Conservation (phyloP, 1,140 invertebrate genomes). For the Phortica variegata region DNA sequence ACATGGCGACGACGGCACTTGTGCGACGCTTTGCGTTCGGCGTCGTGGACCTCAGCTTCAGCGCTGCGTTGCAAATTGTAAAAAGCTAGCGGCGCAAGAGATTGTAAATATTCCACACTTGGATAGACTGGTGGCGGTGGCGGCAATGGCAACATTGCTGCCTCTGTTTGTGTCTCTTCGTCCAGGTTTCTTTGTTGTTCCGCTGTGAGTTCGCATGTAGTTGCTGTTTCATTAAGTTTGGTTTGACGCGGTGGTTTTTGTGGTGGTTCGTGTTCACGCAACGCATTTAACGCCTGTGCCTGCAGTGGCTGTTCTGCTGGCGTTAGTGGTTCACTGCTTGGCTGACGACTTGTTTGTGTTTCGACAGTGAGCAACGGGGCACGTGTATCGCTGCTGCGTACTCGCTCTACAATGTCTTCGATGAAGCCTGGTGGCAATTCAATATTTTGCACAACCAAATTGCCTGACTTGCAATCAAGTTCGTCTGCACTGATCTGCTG, state of each 20-base stretch:
- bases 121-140: slow-evolving; percentile 59
- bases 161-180: slow-evolving; percentile 52
- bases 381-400: slow-evolving; percentile 36
- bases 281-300: neutral
- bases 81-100: slow-evolving; percentile 51
- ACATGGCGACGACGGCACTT: slow-evolving; percentile 45
- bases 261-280: slow-evolving; percentile 22
- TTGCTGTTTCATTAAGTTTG: slow-evolving; percentile 39
- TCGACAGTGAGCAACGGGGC: slow-evolving; percentile 30
- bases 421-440: slow-evolving; percentile 66
- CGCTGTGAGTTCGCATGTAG: slow-evolving; percentile 9
- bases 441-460: slow-evolving; percentile 65
- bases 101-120: slow-evolving; percentile 62
- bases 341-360: slow-evolving; percentile 45
- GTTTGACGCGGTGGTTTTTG: slow-evolving; percentile 43
- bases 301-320: too few relatives aligned
- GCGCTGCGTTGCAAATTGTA: slow-evolving; percentile 56
- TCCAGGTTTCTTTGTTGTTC: slow-evolving; percentile 27
- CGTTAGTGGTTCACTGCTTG: slow-evolving; percentile 36
- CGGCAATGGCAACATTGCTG: slow-evolving; percentile 62
- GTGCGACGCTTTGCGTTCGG: slow-evolving; percentile 38
- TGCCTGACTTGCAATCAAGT: slow-evolving; percentile 62
- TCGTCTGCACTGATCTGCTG: slow-evolving; percentile 63
- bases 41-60: slow-evolving; percentile 36
- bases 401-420: slow-evolving; percentile 62